Base-by-base conservation (phyloP, 2,888 invertebrate species). In the Molorchus minor region DNA sequence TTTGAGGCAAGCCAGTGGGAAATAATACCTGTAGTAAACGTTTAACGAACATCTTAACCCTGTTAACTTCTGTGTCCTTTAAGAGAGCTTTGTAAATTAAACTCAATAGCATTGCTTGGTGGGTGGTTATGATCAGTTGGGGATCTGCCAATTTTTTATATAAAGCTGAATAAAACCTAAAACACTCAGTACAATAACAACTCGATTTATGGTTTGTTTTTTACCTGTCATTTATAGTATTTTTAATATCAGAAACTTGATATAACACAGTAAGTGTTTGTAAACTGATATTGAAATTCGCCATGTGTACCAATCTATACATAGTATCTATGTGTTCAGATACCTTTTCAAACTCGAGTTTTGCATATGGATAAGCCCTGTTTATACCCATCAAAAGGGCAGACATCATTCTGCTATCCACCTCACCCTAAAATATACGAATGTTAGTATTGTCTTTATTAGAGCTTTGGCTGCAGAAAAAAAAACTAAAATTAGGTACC, bases 31-130 rank as follows among this genome's bases (percentile, higher is more conserved):
- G 91, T 7, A 96, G 81, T 54, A 94, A 81, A 19, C 96, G 83
- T 81, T 98, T 98, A 0, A 95, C 80, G 76, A 98, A 95, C 0
- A 95, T 91, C 75, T 89, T 86, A 0, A 92, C 85, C 45, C 98
- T 82, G 2, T 85, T 79, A 0, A 86, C 77, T 68, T 90, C 88
- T 3, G 82, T 82, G 82, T 99, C 98, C 62, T 86, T 88, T 73
- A 89, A 88, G 71, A 98, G 82, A 36, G 95, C 90, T 77, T 93
- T 92, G 81, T 90, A 96, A 15, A 97, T 80, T 56, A 98, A 86
- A 73, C 94, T 95, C 66, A 98, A 84, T 68, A 97, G 87, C 64
- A 95, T 86, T 0, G 94, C 90, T 43, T 88, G 87, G 72, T 89
- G 88, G 0, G 87, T 85, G 0, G 91, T 88, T 8, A 85, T 86